phyloP scores from a whole-genome alignment of 30 jellyfish, hydroid and myxozoan species.

The Chrysaora quinquecirrha region DNA sequence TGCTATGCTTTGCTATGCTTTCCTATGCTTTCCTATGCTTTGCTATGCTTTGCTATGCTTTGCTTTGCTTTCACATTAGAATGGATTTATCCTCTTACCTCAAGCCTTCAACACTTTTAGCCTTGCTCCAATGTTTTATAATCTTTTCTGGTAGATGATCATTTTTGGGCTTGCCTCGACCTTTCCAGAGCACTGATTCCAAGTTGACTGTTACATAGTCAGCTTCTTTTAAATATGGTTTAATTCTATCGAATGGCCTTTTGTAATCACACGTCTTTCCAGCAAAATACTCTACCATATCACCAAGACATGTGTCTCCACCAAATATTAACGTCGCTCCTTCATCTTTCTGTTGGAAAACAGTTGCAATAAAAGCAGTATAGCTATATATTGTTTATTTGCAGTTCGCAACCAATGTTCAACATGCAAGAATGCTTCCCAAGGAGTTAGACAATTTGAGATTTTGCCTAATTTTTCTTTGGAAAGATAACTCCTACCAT shows the following conservation, averaged over 20 bases:
- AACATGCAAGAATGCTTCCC: too few species aligned
- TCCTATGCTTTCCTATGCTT: too few species aligned
- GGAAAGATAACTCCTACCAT: too few species aligned
- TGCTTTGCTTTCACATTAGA: too few species aligned
- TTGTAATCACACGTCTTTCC: conserved; percentile 21
- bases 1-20: too few species aligned
- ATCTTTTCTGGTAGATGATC: background rate
- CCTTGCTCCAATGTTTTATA: background rate
- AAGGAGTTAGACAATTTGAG: too few species aligned
- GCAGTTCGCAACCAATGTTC: too few species aligned
- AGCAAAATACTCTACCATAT: background rate
- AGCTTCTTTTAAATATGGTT: conserved; percentile 7
- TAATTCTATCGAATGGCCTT: background rate
- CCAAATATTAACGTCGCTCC: conserved; percentile 4
- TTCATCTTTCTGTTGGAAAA: background rate
- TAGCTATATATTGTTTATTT: too few species aligned
- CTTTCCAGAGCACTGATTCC: background rate
- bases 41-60: too few species aligned
- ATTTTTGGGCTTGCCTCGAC: background rate
- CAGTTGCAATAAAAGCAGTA: too few species aligned
- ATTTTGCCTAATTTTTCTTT: too few species aligned
- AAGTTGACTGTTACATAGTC: conserved; percentile 1
- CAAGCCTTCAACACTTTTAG: background rate
- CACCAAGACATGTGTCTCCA: conserved; percentile 2
- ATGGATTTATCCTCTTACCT: too few species aligned